Base-by-base conservation (phyloP, 2,888 invertebrate genomes). In the Lasioglossum lativentre region DNA sequence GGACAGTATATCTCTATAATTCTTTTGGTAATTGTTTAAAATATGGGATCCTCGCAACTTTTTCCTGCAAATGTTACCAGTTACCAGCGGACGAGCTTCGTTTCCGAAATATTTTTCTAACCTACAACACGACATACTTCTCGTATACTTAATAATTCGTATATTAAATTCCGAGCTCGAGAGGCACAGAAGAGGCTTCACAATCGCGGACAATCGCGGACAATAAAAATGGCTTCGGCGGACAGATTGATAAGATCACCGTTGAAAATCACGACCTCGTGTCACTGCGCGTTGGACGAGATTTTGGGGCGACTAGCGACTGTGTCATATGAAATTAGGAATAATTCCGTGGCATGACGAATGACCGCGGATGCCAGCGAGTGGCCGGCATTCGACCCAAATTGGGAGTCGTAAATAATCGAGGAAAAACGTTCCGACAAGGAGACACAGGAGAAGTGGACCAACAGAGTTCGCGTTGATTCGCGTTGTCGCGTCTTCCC, bases 321-420 rank as follows among this genome's bases (percentile, higher is more conserved):
- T 81, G 56, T 72, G 47, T 40, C 52, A 82, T 45, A 85, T 81
- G 86, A 89, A 87, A 84, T 89, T 89, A 75, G 78, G 75, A 77
- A 89, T 88, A 89, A 87, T 86, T 83, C 68, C 70, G 40, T 30
- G n/a, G n/a, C 23, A 73, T 74, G 74, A 86, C 80, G 85, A 82
- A 83, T 84, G 82, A 66, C 27, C 68, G 74, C n/a, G 85, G 40
- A 83, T 78, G 77, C 75, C 75, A 63, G 66, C 74, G 71, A 45
- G 23, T 59, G 72, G 73, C n/a, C 70, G 82, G 81, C 68, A 88
- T 84, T 88, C 82, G 88, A 88, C 86, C 83, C 68, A 89, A 90
- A 90, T 90, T 85, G 75, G 81, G 75, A 80, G 80, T 34, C 74
- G 82, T 89, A 86, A 80, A 85, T 90, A 90, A 90, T 85, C 81